Evolutionary conservation across 2,797 vertebrate genomes (phyloP).

Genomic region (Clarias platycephalus): DNA sequence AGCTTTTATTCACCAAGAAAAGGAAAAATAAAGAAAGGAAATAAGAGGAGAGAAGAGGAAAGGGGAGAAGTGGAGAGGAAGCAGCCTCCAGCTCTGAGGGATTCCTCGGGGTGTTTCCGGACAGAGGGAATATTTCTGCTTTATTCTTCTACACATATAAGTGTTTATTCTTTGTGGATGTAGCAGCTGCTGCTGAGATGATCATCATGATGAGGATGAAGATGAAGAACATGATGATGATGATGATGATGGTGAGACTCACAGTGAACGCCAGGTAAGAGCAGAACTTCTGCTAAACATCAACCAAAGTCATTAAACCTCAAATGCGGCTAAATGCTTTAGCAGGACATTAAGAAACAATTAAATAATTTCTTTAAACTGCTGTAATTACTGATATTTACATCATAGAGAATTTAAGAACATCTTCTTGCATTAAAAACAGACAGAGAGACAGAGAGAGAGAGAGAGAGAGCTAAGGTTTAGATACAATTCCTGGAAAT

Average conservation of each 20-base stretch:
- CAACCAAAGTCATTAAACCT: neutral
- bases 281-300: conserved; percentile 20
- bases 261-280: conserved; percentile 47
- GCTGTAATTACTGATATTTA: no score
- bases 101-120: neutral
- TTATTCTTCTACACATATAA: neutral
- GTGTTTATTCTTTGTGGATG: neutral
- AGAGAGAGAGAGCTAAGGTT: neutral
- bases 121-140: neutral
- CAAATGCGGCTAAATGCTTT: neutral
- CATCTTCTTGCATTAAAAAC: neutral
- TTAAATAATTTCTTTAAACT: neutral
- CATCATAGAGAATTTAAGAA: neutral
- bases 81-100: no score
- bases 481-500: neutral
- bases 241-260: conserved; percentile 38
- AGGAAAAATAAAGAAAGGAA: neutral
- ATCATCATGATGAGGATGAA: neutral
- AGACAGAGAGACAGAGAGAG: neutral
- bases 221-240: neutral
- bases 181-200: conserved; percentile 32
- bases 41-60: neutral
- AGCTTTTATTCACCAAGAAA: neutral
- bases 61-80: neutral
- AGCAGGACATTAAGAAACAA: neutral